Evolutionary conservation across 2,113 vertebrate species (phyloP).

Genomic region (Salvelinus sp.): DNA sequence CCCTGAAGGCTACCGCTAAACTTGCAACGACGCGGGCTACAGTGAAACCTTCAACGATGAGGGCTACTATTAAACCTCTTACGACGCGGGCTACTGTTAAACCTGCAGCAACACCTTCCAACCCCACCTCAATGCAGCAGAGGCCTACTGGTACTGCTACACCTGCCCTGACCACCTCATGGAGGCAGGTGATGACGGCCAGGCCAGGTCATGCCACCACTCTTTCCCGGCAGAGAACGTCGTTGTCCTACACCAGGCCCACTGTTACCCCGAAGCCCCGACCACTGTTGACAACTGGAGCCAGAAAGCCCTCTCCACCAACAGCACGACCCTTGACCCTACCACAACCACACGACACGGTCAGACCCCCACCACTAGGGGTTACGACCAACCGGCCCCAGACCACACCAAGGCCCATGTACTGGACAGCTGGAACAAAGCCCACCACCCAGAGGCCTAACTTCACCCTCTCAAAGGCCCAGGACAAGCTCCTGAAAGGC

Average conservation of each 20-base stretch:
- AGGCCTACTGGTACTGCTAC: slow-evolving; percentile 48
- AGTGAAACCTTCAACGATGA: no score
- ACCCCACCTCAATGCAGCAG: background rate
- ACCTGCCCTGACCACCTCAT: slow-evolving; percentile 36
- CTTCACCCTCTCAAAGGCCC: slow-evolving; percentile 48
- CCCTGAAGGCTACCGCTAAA: background rate
- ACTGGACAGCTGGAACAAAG: slow-evolving; percentile 44
- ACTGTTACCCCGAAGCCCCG: slow-evolving; percentile 39
- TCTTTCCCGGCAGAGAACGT: slow-evolving; percentile 22
- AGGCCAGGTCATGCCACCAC: slow-evolving; percentile 33
- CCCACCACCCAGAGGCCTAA: slow-evolving; percentile 47
- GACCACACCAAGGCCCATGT: slow-evolving; percentile 38
- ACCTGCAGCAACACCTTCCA: background rate
- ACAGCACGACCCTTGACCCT: slow-evolving; percentile 34
- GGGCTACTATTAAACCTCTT: background rate
- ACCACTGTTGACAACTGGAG: slow-evolving; percentile 28
- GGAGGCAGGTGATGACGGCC: slow-evolving; percentile 8
- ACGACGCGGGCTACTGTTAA: background rate
- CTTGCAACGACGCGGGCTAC: background rate
- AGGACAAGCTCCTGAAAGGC: slow-evolving; percentile 25
- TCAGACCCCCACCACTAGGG: slow-evolving; percentile 7
- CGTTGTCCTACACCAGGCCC: slow-evolving; percentile 19
- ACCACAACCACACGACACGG: background rate
- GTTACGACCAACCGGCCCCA: slow-evolving; percentile 15
- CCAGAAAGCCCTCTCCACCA: slow-evolving; percentile 9